Evolutionary conservation across 2,888 invertebrate genomes (phyloP).

Genomic region (Limnephilus lunatus): DNA sequence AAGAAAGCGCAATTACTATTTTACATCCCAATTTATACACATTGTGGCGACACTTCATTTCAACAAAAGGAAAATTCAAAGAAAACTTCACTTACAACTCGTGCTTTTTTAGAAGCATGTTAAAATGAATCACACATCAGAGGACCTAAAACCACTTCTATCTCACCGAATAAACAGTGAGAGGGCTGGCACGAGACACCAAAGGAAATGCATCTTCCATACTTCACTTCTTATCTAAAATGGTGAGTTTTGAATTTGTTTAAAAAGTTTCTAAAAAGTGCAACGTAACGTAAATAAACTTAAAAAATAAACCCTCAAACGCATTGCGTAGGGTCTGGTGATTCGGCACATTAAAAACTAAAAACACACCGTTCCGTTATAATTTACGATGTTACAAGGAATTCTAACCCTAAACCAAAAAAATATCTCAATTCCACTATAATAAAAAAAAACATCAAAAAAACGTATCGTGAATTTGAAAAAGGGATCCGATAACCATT

Average conservation of each 20-base stretch:
- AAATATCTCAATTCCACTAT: constrained; percentile 37
- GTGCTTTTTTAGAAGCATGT: constrained; percentile 13
- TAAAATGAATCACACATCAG: constrained; percentile 24
- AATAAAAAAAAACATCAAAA: constrained; percentile 19
- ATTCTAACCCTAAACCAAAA: neutral
- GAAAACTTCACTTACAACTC: constrained; percentile 22
- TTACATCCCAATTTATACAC: constrained; percentile 21
- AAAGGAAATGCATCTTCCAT: neutral
- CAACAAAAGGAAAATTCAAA: constrained; percentile 25
- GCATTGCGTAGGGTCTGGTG: neutral
- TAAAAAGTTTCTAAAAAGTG: constrained; percentile 36
- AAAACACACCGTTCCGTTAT: constrained; percentile 30
- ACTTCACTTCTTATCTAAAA: neutral
- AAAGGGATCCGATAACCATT: constrained; percentile 28
- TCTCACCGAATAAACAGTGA: constrained; percentile 3
- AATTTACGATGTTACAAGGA: constrained; percentile 23
- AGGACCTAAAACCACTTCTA: neutral
- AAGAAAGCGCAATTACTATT: constrained; percentile 21
- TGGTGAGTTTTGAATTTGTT: constrained; percentile 31
- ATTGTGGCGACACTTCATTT: constrained; percentile 48
- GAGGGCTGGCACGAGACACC: constrained; percentile 32
- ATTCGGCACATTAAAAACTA: neutral
- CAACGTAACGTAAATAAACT: constrained; percentile 9
- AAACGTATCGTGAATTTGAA: constrained; percentile 36
- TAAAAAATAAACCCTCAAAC: neutral